Conservation (phyloP, 92 coral and sea anemone genomes). For the Ricordea florida region DNA sequence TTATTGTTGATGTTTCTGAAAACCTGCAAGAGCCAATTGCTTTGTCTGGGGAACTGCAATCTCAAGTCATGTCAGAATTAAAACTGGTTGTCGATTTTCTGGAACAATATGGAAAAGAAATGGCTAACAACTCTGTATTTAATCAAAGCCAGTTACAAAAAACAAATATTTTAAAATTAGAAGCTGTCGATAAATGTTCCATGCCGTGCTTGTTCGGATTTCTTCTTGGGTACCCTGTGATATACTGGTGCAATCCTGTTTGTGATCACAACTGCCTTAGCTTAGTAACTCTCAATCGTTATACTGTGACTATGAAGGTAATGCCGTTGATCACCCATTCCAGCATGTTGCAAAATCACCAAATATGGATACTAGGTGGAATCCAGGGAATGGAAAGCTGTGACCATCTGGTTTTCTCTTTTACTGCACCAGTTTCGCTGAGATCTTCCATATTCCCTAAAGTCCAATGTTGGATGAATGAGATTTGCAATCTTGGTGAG, state of each 20-base stretch:
- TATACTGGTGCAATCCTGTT: conserved; percentile 64
- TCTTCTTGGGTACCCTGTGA: conserved; percentile 79
- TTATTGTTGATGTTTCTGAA: conserved; percentile 48
- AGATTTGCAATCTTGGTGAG: neutral
- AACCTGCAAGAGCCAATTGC: conserved; percentile 42
- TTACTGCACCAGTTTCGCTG: conserved; percentile 16
- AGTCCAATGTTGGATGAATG: conserved; percentile 1
- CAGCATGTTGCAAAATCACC: neutral
- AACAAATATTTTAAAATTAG: too few relatives aligned
- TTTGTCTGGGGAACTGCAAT: too few relatives aligned
- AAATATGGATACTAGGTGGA: neutral
- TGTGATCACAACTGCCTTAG: conserved; percentile 45
- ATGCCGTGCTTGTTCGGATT: conserved; percentile 61
- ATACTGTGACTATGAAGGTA: conserved; percentile 16
- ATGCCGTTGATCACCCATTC: neutral
- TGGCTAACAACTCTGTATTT: neutral
- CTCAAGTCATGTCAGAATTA: too few relatives aligned
- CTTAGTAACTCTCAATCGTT: conserved; percentile 30
- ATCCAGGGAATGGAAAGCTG: neutral
- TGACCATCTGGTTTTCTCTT: conserved; percentile 14
- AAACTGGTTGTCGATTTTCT: neutral
- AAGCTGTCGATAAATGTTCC: conserved; percentile 24
- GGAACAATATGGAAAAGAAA: neutral
- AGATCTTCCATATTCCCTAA: neutral
- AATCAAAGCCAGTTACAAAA: too few relatives aligned